phyloP scores from a whole-genome alignment of 2,797 vertebrate genomes.

The Geotria australis region DNA sequence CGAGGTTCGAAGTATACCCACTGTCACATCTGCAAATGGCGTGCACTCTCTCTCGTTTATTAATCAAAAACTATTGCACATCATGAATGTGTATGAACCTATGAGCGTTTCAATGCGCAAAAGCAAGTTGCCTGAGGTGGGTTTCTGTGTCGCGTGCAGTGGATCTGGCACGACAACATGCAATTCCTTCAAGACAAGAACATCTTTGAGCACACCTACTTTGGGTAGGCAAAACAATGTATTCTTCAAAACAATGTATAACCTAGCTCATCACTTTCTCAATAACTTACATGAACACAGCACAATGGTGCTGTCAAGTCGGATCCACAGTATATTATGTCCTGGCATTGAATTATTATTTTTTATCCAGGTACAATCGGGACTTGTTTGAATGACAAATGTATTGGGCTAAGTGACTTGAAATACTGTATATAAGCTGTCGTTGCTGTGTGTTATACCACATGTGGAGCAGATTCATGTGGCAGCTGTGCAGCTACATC shows the following conservation, averaged over 20 bases:
- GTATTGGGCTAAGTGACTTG: not conserved
- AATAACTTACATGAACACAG: conserved; percentile 4
- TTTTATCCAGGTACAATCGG: conserved; percentile 2
- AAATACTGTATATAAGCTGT: not conserved
- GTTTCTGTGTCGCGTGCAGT: conserved; percentile 20
- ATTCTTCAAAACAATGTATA: conserved; percentile 1
- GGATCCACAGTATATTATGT: too few species aligned
- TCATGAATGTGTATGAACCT: too few species aligned
- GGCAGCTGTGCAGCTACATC: conserved; percentile 95
- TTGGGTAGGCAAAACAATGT: conserved; percentile 33
- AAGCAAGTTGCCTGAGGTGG: too few species aligned
- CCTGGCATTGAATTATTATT: not conserved
- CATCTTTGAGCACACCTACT: conserved; percentile 97
- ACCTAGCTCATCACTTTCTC: too few species aligned
- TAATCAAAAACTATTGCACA: too few species aligned
- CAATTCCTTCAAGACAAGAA: conserved; percentile 99
- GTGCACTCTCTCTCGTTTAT: too few species aligned
- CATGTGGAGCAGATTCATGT: conserved; percentile 49
- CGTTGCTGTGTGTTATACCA: too few species aligned
- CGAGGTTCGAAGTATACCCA: conserved; percentile 12
- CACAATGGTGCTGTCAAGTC: conserved; percentile 4
- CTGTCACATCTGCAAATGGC: too few species aligned
- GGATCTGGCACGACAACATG: conserved; percentile 99
- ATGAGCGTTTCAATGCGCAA: too few species aligned
- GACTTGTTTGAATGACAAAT: not conserved